Evolutionary conservation across 2,888 invertebrate genomes (phyloP).

Genomic region (Epirrhoe tristata): DNA sequence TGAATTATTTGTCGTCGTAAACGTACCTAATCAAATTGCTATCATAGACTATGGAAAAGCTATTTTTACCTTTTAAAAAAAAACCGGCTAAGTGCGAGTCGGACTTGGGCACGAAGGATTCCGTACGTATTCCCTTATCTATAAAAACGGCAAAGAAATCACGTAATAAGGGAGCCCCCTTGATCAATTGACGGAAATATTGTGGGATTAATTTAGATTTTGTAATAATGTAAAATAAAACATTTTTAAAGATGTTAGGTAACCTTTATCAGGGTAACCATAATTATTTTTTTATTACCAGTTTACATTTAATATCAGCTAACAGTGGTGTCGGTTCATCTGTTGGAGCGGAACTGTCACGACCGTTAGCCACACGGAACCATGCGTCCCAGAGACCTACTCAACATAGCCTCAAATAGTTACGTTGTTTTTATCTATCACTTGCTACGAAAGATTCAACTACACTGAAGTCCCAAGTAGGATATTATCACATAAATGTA

Average conservation of each 20-base stretch:
- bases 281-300: not conserved
- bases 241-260: not conserved
- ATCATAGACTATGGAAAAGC: too few species aligned
- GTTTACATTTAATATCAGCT: not conserved
- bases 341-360: slow-evolving; percentile 59
- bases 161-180: too few species aligned
- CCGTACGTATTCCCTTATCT: too few species aligned
- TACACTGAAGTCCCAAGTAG: slow-evolving; percentile 4
- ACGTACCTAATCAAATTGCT: too few species aligned
- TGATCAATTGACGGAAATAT: too few species aligned
- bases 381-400: slow-evolving; percentile 53
- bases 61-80: too few species aligned
- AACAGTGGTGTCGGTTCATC: slow-evolving; percentile 28
- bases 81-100: too few species aligned
- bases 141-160: too few species aligned
- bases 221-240: not conserved
- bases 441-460: not conserved
- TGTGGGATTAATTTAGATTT: not conserved
- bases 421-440: not conserved
- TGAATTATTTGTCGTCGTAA: too few species aligned
- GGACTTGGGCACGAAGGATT: too few species aligned
- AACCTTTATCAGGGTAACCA: not conserved
- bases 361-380: slow-evolving; percentile 68
- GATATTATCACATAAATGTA: not conserved
- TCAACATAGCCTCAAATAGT: slow-evolving; percentile 22